Percentiles rank a stretch among this genome's conserved stretches.
Conservation (phyloP, 2,797 vertebrate species). For the Dipus sagitta region DNA sequence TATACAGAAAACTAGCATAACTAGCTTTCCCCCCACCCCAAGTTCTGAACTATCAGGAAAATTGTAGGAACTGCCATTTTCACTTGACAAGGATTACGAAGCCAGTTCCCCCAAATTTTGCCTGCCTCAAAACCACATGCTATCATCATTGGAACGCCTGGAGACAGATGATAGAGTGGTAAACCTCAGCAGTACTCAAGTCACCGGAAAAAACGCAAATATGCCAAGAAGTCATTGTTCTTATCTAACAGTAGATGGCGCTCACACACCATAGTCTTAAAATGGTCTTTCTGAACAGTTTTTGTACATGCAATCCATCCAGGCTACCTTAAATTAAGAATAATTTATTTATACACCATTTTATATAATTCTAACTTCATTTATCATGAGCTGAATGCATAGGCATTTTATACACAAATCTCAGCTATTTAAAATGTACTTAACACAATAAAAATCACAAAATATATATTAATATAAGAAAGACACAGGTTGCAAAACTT, state of each 20-base stretch:
- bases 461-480: slow-evolving; percentile 18
- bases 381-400: not conserved
- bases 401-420: not conserved
- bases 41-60: not conserved
- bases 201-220: not conserved
- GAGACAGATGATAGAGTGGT: not conserved
- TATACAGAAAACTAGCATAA: not conserved
- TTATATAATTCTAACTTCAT: not conserved
- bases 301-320: not conserved
- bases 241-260: slow-evolving; percentile 75
- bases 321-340: not conserved
- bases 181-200: not conserved
- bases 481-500: not conserved
- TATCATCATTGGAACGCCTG: not conserved
- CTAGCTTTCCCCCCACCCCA: slow-evolving; percentile 18
- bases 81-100: slow-evolving; percentile 38
- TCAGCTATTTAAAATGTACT: not conserved
- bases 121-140: not conserved
- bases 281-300: not conserved
- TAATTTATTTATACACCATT: not conserved
- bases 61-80: not conserved
- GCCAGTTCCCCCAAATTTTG: not conserved
- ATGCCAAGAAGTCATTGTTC: slow-evolving; percentile 7
- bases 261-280: slow-evolving; percentile 44
- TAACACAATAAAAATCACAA: slow-evolving; percentile 27